Evolutionary conservation across 2,888 invertebrate species (phyloP), one percentile per base, ranked within the genome.

Genomic region (Cephalotes varians): DNA sequence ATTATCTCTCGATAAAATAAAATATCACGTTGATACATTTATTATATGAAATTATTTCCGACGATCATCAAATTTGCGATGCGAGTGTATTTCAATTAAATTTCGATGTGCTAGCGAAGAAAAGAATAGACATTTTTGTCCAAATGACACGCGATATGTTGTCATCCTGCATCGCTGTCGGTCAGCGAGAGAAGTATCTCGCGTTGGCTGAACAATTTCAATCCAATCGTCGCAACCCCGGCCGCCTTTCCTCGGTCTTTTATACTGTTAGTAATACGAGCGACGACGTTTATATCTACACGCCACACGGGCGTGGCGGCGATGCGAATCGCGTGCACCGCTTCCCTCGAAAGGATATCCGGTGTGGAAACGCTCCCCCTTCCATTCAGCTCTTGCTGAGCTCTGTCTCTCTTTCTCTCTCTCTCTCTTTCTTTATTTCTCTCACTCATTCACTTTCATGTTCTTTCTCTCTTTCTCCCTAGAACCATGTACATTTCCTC

Each of bases 271-370:
- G 73, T 60, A 80, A 88, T 83, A 77, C 51, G 81, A 85, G 56
- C 80, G 84, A 81, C 74, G 85, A 86, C 69, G 84, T 86, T 88
- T 86, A 44, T 86, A 87, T 88, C 83, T 80, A 82, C 71, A 71
- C 73, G 81, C 69, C 72, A 54, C 25, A 56, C 86, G 87, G 90
- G 89, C 85, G 88, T 90, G 91, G 89, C 90, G 90, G 88, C 89
- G 90, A 87, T 87, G 91, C 91, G 92, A 91, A 91, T 93, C 91
- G 92, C 91, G 92, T 92, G 92, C 90, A 90, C 86, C 89, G 88
- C 88, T 90, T 91, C 91, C 89, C 91, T 86, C 89, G 92, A 90
- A 91, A 93, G 93, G 93, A 93, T 93, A 93, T 94, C 93, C 93
- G 93, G 93, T 91, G 91, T 93, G 93, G 93, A 94, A 93, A 93